Conservation (phyloP, 2,888 invertebrate species). For the Ephialtes manifestator region DNA sequence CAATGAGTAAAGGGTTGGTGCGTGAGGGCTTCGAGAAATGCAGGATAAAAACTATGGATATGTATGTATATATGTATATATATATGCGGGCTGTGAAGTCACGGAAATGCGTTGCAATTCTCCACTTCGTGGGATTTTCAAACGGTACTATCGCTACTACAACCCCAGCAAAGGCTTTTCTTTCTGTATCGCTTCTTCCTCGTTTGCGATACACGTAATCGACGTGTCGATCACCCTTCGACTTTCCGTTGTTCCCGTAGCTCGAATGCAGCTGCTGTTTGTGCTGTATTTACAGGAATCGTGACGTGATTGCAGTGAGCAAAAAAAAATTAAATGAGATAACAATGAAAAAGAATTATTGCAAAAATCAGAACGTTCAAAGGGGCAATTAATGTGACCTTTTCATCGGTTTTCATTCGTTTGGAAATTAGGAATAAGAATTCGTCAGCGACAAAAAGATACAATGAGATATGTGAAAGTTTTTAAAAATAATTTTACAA, state of each 20-base stretch:
- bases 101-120: slow-evolving; percentile 64
- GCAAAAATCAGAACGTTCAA: background rate
- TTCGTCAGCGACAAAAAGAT: too few species aligned
- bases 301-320: slow-evolving; percentile 45
- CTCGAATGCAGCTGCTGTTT: slow-evolving; percentile 7
- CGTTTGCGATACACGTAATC: slow-evolving; percentile 65
- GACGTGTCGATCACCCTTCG: slow-evolving; percentile 69
- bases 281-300: slow-evolving; percentile 39
- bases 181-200: slow-evolving; percentile 37
- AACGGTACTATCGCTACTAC: slow-evolving; percentile 80
- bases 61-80: background rate
- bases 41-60: slow-evolving; percentile 25
- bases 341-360: background rate
- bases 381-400: background rate
- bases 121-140: slow-evolving; percentile 77
- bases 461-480: too few species aligned
- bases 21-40: slow-evolving; percentile 25
- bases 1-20: slow-evolving; percentile 51
- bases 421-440: background rate
- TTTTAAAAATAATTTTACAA: too few species aligned
- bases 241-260: slow-evolving; percentile 29
- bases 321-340: background rate
- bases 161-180: slow-evolving; percentile 67
- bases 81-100: slow-evolving; percentile 34
- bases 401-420: background rate